Percentiles rank a stretch among this genome's conserved stretches.
These are phyloP conservation scores for Diachrysia chrysitis DNA, from an alignment of 2,888 invertebrate species.

Conservation along the genomic window DNA sequence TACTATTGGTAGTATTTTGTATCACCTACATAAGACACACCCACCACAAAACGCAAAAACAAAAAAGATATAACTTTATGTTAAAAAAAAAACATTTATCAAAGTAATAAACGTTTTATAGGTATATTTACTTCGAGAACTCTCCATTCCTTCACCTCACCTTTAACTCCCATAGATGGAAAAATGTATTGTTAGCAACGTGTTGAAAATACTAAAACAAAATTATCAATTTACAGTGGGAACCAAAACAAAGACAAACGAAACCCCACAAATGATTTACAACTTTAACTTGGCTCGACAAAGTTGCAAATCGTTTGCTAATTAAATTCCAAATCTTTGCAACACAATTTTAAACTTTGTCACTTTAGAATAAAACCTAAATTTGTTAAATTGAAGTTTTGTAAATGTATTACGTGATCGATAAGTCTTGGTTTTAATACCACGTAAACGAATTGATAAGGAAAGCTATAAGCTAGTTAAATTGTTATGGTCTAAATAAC, in stretches of 20 bases:
- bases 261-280: conserved; percentile 43
- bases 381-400: conserved; percentile 18
- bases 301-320: conserved; percentile 57
- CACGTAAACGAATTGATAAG: conserved; percentile 44
- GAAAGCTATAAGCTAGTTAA: conserved; percentile 29
- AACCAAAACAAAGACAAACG: conserved; percentile 2
- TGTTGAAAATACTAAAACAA: conserved; percentile 20
- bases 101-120: no score
- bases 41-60: no score
- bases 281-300: conserved; percentile 51
- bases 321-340: conserved; percentile 54
- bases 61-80: no score
- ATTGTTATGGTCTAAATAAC: conserved; percentile 44
- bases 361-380: conserved; percentile 24
- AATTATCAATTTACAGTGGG: conserved; percentile 51
- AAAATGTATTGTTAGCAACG: not conserved
- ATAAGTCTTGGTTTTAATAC: conserved; percentile 41
- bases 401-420: conserved; percentile 43
- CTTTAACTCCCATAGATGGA: not conserved
- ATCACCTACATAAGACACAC: no score
- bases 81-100: no score
- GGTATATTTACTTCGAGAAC: no score
- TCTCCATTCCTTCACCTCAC: no score
- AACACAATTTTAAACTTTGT: conserved; percentile 47
- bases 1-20: no score